These are phyloP conservation scores for Emys orbicularis DNA, from an alignment of 2,797 vertebrate genomes.

Conservation along the genomic window DNA sequence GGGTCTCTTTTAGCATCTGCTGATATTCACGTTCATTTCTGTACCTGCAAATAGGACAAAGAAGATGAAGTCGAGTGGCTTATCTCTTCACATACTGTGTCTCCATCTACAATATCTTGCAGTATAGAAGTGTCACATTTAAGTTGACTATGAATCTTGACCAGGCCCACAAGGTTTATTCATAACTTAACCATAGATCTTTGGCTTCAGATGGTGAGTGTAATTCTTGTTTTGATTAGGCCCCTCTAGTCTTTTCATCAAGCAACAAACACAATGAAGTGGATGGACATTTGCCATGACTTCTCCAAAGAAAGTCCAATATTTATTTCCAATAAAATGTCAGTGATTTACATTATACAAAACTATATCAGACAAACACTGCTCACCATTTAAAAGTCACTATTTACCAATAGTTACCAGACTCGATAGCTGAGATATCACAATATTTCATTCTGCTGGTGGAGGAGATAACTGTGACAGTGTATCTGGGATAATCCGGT, in stretches of 20 bases:
- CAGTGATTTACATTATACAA: not conserved
- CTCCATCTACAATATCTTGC: not conserved
- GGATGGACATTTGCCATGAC: not conserved
- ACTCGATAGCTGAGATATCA: not conserved
- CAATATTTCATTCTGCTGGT: not conserved
- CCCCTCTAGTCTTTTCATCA: accelerated
- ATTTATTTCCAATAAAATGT: not conserved
- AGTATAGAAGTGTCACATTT: not conserved
- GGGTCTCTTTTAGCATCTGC: slow-evolving; percentile 87
- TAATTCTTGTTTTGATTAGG: not conserved
- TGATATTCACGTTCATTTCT: slow-evolving; percentile 94
- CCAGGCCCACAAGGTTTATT: not conserved
- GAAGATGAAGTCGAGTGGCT: not conserved
- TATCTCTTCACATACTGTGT: not conserved
- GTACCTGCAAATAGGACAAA: slow-evolving; percentile 84
- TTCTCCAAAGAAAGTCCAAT: not conserved
- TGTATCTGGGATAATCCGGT: not conserved
- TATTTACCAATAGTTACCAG: not conserved
- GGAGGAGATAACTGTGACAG: not conserved
- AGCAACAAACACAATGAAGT: not conserved
- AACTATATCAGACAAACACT: not conserved
- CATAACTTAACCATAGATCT: not conserved
- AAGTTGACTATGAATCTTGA: not conserved
- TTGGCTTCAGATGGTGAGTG: not conserved
- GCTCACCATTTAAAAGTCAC: not conserved